These are phyloP conservation scores for Platyrinchus mystaceus DNA, from an alignment of 2,797 vertebrate species.

Conservation along the genomic window DNA sequence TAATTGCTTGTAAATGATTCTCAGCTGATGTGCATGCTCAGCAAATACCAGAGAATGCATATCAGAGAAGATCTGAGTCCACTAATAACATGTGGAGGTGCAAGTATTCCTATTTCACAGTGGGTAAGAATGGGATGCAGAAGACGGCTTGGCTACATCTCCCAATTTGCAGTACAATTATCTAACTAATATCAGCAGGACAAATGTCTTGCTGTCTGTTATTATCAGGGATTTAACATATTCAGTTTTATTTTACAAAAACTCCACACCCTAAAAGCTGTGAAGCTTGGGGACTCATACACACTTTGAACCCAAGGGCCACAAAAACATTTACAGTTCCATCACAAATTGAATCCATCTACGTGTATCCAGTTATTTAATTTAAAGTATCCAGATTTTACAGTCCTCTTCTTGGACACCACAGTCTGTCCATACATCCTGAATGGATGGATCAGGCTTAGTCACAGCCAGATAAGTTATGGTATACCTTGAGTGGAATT, in stretches of 20 bases:
- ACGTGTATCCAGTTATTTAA: neutral
- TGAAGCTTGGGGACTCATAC: neutral
- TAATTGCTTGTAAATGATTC: neutral
- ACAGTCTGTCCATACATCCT: neutral
- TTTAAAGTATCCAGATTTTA: neutral
- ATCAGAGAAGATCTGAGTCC: neutral
- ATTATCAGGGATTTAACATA: neutral
- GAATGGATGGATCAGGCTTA: neutral
- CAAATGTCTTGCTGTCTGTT: neutral
- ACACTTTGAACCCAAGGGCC: neutral
- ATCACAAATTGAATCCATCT: neutral
- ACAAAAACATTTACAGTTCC: neutral
- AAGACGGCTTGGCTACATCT: neutral
- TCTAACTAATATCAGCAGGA: neutral
- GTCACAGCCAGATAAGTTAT: neutral
- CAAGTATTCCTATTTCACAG: neutral
- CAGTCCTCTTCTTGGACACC: neutral
- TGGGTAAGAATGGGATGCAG: neutral
- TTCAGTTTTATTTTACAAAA: neutral
- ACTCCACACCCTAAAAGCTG: neutral
- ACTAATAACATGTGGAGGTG: neutral
- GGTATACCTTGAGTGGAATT: neutral
- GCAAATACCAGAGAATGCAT: neutral
- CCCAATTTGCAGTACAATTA: neutral
- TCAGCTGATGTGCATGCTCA: neutral